Conservation (phyloP, 2,888 invertebrate genomes). For the Heterodera filipjevi region DNA sequence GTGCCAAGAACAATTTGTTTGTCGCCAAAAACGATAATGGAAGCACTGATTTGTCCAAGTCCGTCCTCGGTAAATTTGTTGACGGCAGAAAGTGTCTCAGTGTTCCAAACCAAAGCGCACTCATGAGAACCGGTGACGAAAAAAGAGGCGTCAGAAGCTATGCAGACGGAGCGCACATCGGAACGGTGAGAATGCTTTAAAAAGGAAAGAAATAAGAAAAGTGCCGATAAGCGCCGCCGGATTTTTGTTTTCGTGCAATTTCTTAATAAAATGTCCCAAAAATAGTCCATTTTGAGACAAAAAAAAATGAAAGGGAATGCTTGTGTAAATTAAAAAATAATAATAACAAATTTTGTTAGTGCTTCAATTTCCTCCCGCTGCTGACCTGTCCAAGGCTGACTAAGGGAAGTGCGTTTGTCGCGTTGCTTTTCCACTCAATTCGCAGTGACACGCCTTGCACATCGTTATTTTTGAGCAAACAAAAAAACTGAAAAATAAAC, state of each 20-base stretch:
- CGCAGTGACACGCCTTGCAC: slow-evolving; percentile 51
- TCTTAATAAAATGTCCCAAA: no score
- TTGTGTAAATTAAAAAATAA: no score
- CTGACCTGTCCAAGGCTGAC: slow-evolving; percentile 49
- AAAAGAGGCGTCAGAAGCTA: slow-evolving; percentile 83
- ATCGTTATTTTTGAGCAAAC: slow-evolving; percentile 51
- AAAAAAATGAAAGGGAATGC: no score
- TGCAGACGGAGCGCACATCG: slow-evolving; percentile 83
- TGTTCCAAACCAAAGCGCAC: slow-evolving; percentile 85
- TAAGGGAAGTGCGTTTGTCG: slow-evolving; percentile 27
- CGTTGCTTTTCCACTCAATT: slow-evolving; percentile 47
- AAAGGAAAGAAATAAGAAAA: background rate
- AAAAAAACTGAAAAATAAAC: slow-evolving; percentile 44
- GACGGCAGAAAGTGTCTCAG: slow-evolving; percentile 72
- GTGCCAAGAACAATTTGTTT: slow-evolving; percentile 85
- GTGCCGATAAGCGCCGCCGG: no score
- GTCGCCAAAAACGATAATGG: slow-evolving; percentile 85
- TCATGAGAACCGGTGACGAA: slow-evolving; percentile 63
- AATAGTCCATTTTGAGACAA: no score
- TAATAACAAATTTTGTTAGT: no score
- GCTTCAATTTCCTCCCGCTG: no score
- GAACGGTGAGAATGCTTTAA: slow-evolving; percentile 79
- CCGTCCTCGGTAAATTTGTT: slow-evolving; percentile 76
- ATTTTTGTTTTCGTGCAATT: no score
- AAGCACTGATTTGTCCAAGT: slow-evolving; percentile 71